These are phyloP conservation scores for Serranochromis macrocephalus DNA, from an alignment of 2,113 vertebrate genomes.

Conservation along the genomic window DNA sequence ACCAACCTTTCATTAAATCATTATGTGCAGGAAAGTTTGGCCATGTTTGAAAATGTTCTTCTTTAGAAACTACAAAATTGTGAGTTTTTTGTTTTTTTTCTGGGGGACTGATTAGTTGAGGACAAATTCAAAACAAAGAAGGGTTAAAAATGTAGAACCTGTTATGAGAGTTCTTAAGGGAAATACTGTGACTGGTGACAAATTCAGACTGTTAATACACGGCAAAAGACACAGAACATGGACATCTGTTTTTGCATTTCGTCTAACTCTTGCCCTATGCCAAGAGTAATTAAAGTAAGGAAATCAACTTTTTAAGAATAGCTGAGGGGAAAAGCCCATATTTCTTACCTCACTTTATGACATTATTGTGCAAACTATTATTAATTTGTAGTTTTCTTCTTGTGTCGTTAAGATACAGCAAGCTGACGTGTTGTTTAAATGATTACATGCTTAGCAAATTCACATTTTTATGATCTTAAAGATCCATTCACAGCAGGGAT, in stretches of 20 bases:
- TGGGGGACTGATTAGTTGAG: neutral
- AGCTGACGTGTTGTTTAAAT: neutral
- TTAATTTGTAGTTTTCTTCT: neutral
- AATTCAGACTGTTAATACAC: neutral
- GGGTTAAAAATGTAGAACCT: neutral
- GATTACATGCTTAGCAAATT: neutral
- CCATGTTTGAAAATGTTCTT: neutral
- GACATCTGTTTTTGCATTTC: neutral
- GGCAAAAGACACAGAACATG: neutral
- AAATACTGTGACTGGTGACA: neutral
- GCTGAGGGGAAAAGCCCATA: neutral
- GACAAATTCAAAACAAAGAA: neutral
- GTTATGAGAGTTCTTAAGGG: neutral
- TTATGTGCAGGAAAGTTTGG: neutral
- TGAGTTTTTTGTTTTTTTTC: neutral
- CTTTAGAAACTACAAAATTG: neutral
- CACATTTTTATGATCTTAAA: constrained; percentile 23
- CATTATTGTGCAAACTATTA: neutral
- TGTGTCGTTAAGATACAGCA: neutral
- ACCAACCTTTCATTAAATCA: neutral
- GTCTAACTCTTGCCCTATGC: neutral
- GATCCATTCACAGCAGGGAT: neutral
- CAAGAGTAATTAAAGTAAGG: neutral
- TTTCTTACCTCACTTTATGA: neutral
- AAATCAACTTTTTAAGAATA: neutral